A percentile compares a stretch with the other conserved stretches of the same genome.
Evolutionary conservation across 2,888 invertebrate species (phyloP).

Genomic region (Ochlodes sylvanus): DNA sequence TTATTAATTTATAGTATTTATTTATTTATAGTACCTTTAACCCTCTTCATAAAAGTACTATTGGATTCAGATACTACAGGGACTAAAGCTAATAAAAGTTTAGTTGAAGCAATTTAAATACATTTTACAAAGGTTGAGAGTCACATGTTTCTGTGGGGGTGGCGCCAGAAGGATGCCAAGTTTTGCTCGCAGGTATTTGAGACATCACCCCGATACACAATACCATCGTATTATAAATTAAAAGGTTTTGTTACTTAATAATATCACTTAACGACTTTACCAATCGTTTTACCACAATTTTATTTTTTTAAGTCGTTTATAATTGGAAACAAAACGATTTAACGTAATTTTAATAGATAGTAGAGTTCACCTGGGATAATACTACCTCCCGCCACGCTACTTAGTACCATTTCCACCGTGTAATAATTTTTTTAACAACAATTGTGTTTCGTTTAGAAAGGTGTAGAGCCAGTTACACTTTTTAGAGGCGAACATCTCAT

Average conservation of each 20-base stretch:
- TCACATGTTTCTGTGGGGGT: conserved; percentile 54
- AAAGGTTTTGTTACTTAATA: conserved; percentile 34
- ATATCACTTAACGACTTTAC: conserved; percentile 29
- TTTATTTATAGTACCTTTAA: too few relatives aligned
- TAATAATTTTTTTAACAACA: too few relatives aligned
- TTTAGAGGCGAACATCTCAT: too few relatives aligned
- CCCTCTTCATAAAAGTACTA: too few relatives aligned
- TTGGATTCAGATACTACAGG: too few relatives aligned
- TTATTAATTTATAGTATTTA: too few relatives aligned
- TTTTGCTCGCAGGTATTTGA: conserved; percentile 66
- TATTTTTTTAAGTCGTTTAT: conserved; percentile 11
- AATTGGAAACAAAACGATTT: background rate
- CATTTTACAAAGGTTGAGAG: conserved; percentile 55
- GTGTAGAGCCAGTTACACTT: too few relatives aligned
- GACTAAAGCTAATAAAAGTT: too few relatives aligned
- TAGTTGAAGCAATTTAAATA: background rate
- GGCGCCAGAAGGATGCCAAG: conserved; percentile 69
- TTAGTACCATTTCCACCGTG: too few relatives aligned
- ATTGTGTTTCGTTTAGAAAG: too few relatives aligned
- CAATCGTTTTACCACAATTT: conserved; percentile 15
- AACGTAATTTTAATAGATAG: background rate
- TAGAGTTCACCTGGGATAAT: too few relatives aligned
- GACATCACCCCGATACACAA: conserved; percentile 50
- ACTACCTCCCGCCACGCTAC: too few relatives aligned
- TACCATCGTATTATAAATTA: conserved; percentile 32